Base-by-base conservation (phyloP, 2,797 vertebrate species). In the Chromis chromis region DNA sequence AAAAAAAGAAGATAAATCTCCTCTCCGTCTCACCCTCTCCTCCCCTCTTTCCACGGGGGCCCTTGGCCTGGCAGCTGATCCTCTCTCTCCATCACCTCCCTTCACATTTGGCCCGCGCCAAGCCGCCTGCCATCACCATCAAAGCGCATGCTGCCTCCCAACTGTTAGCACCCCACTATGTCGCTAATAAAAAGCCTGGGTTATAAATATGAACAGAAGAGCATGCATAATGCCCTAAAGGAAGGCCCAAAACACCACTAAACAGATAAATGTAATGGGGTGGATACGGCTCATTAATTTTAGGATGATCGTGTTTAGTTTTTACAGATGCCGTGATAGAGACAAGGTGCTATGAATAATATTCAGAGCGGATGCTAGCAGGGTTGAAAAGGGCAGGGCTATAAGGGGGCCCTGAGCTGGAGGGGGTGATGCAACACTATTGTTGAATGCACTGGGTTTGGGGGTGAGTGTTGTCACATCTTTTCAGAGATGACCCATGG, bases 191-290 rank as follows among this genome's bases (percentile, higher is more conserved):
- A 92, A 92, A 90, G 88, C 86, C 85, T 60, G 86, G 86, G 90
- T 90, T 91, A 92, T 93, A 92, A 92, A 93, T 92, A 92, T 92
- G 92, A 93, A 88, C 69, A 88, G 87, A 92, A 75, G 85, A 89
- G 85, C 90, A 83, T 88, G 89, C 84, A 84, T 86, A 90, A 89
- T 89, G 86, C 88, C 91, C 91, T 86, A 64, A 88, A 90, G 92
- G 88, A 92, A 80, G 81, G 82, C 90, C 89, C 91, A 87, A 91
- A 92, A 90, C 91, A 86, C 89, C 88, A 73, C 90, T 92, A 92
- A 92, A 90, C 83, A 91, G 88, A 89, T 91, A 85, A 88, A 90
- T 75, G 80, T 91, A 91, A 93, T 90, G 86, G 86, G 88, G 82
- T 56, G 85, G 92, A 91, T 82, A 91, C 48, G 88, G 82, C 89